Evolutionary conservation across 2,888 invertebrate genomes (phyloP).

Genomic region (Pseudococcus jackbeardsleyi): DNA sequence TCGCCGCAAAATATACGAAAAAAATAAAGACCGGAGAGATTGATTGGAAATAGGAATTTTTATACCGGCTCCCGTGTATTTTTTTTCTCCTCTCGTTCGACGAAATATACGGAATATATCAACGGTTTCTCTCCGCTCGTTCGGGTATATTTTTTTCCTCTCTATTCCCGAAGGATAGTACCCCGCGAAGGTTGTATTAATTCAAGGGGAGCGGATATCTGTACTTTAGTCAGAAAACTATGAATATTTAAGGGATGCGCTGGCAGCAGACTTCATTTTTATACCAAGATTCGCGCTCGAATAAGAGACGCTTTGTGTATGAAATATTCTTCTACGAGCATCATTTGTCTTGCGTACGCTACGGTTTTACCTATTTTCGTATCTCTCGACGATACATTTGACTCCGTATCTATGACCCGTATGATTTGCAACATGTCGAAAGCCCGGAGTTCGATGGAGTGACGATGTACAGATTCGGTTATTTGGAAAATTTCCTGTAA

Average conservation of each 20-base stretch:
- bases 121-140: neutral
- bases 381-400: neutral
- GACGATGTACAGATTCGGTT: constrained; percentile 16
- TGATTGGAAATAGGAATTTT: constrained; percentile 50
- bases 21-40: constrained; percentile 21
- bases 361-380: constrained; percentile 20
- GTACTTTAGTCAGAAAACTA: constrained; percentile 22
- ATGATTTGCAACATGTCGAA: neutral
- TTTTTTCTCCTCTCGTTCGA: neutral
- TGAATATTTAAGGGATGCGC: constrained; percentile 39
- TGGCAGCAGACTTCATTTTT: constrained; percentile 45
- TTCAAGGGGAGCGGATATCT: constrained; percentile 51
- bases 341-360: neutral
- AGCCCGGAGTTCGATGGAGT: neutral
- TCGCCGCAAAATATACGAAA: neutral
- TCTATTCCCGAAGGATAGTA: constrained; percentile 25
- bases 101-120: constrained; percentile 30
- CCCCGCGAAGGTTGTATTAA: constrained; percentile 15
- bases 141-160: neutral
- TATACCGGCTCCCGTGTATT: neutral
- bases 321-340: neutral
- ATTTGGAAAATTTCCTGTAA: neutral
- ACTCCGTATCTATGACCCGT: neutral
- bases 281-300: neutral
- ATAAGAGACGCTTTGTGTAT: neutral